Conservation (phyloP, 2,888 invertebrate species). For the Plagodis pulveraria region DNA sequence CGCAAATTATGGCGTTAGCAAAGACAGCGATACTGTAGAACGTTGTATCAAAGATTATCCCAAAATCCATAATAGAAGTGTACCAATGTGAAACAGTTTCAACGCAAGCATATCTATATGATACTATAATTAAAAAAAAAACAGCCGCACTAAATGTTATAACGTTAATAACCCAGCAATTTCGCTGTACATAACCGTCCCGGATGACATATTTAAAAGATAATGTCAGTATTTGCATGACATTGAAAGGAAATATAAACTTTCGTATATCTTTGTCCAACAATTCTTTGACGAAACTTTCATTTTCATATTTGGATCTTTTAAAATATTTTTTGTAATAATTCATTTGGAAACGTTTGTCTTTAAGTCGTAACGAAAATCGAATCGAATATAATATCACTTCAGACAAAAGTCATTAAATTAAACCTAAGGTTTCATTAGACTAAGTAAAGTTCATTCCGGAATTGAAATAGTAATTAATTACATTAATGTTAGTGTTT, state of each 20-base stretch:
- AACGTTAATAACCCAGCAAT: neutral
- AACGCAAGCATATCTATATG: neutral
- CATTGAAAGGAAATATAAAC: neutral
- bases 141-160: neutral
- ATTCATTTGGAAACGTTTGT: too few relatives aligned
- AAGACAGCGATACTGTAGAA: neutral
- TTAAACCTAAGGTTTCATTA: too few relatives aligned
- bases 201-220: neutral
- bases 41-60: neutral
- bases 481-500: too few relatives aligned
- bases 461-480: too few relatives aligned
- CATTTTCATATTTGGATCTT: too few relatives aligned
- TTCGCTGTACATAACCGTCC: neutral
- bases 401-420: too few relatives aligned
- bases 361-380: too few relatives aligned
- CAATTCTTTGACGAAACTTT: neutral
- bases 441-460: too few relatives aligned
- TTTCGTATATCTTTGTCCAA: neutral
- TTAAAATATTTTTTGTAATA: too few relatives aligned
- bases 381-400: too few relatives aligned
- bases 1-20: neutral
- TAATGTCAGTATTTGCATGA: neutral
- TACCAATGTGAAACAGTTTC: neutral
- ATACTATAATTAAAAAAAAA: neutral
- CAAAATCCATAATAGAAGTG: neutral